Evolutionary conservation across 1,140 invertebrate genomes (phyloP), one percentile per base, ranked within the genome.

Genomic region (Gerris buenoi): DNA sequence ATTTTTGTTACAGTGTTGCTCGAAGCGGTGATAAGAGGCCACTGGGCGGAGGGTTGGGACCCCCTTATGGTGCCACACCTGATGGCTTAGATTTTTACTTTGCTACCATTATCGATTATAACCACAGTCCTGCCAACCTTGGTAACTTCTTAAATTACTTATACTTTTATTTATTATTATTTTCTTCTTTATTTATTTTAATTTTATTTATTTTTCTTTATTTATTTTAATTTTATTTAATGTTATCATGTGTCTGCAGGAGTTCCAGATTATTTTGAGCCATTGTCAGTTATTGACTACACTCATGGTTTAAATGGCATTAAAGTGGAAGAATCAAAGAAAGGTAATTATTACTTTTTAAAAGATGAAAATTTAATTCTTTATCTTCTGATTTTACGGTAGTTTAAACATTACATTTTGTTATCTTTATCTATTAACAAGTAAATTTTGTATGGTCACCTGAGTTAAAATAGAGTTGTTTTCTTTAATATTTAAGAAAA

Each of bases 221-320:
- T n/a, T n/a, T n/a, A n/a, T n/a, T n/a, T n/a, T 63, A 14, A 18
- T 18, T 56, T 18, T 22, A 3, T 18, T 3, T 15, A 5, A 46
- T 65, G 46, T 23, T 14, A 25, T 27, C 46, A 33, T 60, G 10
- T 59, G 22, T 58, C n/a, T 61, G 58, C 46, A 67, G 65, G 68
- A 22, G 25, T 68, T 56, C 67, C 69, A 56, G 67, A 63, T 1
- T 46, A 63, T 13, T 68, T 65, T 64, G 69, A 70, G 33, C 67
- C 69, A 23, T 64, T 60, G 2, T 65, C 67, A 27, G 66, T 70
- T 27, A 65, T 66, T n/a, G 69, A 70, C 25, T 70, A 70, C 59
- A 67, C 67, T 0, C 69, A 70, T 60, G 67, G 67, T 33, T 58
- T 64, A 23, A 25, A 66, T 66, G 65, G 28, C 10, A 33, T 66